These are phyloP conservation scores for Dicrurus megarhynchus DNA, from an alignment of 2,113 vertebrate species.

Conservation along the genomic window DNA sequence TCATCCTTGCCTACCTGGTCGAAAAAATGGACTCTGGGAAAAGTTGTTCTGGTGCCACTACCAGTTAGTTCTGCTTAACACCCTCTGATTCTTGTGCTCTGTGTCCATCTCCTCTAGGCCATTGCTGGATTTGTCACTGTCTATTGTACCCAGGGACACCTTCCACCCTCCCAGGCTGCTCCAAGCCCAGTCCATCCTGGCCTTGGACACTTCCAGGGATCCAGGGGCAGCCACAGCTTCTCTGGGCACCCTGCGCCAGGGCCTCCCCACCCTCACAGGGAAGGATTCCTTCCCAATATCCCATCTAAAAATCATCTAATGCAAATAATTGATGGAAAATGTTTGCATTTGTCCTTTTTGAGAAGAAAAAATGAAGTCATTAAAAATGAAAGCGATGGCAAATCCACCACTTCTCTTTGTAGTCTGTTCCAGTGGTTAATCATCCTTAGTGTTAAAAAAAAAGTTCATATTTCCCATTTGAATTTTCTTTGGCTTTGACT, in stretches of 20 bases:
- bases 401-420: constrained; percentile 19
- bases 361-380: constrained; percentile 3
- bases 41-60: not conserved
- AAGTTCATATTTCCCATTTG: not conserved
- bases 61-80: fast-evolving
- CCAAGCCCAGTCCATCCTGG: fast-evolving
- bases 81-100: not conserved
- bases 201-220: not conserved
- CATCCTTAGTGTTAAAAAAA: not conserved
- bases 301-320: not conserved
- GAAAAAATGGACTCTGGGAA: not conserved
- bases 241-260: not conserved
- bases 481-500: constrained; percentile 47
- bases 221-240: not conserved
- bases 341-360: not conserved
- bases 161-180: fast-evolving
- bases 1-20: not conserved
- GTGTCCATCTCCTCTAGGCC: not conserved
- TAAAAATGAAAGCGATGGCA: not conserved
- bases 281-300: not conserved
- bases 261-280: fast-evolving
- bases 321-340: not conserved
- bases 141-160: not conserved
- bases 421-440: constrained; percentile 40
- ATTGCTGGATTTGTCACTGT: not conserved